Conservation (phyloP, 1,140 invertebrate genomes). For the Zaprionus davidi region DNA sequence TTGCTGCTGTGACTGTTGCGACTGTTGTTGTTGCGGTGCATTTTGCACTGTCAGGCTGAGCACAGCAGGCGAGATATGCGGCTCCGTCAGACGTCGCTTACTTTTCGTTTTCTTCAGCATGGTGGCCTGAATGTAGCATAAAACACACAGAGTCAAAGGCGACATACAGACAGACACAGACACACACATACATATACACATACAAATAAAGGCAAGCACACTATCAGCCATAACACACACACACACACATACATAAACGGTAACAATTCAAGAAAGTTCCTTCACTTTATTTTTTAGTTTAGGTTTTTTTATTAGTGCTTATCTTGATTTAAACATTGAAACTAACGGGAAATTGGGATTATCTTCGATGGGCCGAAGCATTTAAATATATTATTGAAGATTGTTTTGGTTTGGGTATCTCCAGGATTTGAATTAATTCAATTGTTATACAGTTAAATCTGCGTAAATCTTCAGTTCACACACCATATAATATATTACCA, state of each 20-base stretch:
- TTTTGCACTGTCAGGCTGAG: constrained; percentile 81
- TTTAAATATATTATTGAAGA: background rate
- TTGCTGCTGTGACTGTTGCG: constrained; percentile 38
- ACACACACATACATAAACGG: constrained; percentile 27
- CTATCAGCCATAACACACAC: constrained; percentile 47
- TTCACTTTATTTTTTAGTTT: background rate
- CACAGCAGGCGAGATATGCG: constrained; percentile 89
- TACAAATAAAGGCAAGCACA: constrained; percentile 27
- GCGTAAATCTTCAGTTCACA: background rate
- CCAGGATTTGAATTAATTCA: background rate
- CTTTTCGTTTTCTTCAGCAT: constrained; percentile 95
- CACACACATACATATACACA: constrained; percentile 35
- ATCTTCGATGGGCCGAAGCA: constrained; percentile 20
- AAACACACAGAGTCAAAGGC: constrained; percentile 76
- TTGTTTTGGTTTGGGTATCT: background rate
- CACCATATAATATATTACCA: constrained; percentile 23
- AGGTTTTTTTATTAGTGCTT: background rate
- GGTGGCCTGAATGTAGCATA: constrained; percentile 85
- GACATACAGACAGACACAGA: constrained; percentile 67
- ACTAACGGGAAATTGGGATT: background rate
- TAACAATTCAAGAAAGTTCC: constrained; percentile 34
- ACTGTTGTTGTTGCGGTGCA: constrained; percentile 76
- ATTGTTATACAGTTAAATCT: background rate
- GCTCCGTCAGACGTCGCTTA: constrained; percentile 94
- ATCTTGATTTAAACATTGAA: constrained; percentile 1